These are phyloP conservation scores for Zhuqinia jingwanae DNA, from an alignment of 2,888 invertebrate species.

Conservation along the genomic window DNA sequence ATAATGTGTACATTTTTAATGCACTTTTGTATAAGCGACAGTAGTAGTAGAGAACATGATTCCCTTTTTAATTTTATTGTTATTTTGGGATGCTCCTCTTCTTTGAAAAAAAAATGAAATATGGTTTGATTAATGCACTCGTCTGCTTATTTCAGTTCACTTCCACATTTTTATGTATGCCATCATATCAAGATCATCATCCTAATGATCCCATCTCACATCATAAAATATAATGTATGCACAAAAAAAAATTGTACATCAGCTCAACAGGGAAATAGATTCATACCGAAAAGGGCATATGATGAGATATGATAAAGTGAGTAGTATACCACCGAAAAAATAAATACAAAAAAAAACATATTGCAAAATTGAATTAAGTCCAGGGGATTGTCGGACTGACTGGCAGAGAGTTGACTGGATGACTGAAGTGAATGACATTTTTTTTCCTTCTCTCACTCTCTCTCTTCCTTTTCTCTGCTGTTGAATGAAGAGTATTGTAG, in stretches of 20 bases:
- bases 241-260: slow-evolving; percentile 31
- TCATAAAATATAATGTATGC: slow-evolving; percentile 46
- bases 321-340: no score
- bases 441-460: slow-evolving; percentile 3
- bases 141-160: slow-evolving; percentile 8
- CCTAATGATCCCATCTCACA: neutral
- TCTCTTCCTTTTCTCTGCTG: neutral
- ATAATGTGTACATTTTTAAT: slow-evolving; percentile 11
- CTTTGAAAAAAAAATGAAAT: slow-evolving; percentile 42
- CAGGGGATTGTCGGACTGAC: slow-evolving; percentile 15
- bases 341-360: slow-evolving; percentile 39
- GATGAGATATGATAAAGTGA: neutral
- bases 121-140: slow-evolving; percentile 62
- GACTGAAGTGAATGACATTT: slow-evolving; percentile 55
- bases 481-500: slow-evolving; percentile 1
- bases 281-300: slow-evolving; percentile 11
- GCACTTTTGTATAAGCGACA: slow-evolving; percentile 10
- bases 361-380: slow-evolving; percentile 67
- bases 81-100: neutral
- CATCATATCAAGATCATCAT: slow-evolving; percentile 1
- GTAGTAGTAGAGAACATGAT: slow-evolving; percentile 23
- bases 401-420: neutral
- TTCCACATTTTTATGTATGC: neutral
- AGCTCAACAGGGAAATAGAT: slow-evolving; percentile 45
- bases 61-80: slow-evolving; percentile 51